Evolutionary conservation across 64 coral and sea anemone species (phyloP).

Genomic region (Montipora cactus): DNA sequence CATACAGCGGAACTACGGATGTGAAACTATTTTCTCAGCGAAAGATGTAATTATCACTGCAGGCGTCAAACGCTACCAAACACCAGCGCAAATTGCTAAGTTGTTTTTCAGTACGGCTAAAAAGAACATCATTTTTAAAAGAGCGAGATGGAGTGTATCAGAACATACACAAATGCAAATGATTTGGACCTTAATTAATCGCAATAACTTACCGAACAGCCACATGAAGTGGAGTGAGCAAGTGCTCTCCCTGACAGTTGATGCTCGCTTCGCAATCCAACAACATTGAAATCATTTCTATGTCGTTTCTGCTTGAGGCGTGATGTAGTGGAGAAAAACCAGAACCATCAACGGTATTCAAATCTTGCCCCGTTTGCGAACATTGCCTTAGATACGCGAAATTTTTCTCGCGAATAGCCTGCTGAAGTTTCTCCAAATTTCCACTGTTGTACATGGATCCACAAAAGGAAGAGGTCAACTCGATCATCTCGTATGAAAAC

Average conservation of each 20-base stretch:
- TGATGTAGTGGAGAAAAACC: conserved; percentile 18
- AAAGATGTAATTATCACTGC: no score
- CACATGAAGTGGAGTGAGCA: conserved; percentile 10
- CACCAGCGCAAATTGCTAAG: no score
- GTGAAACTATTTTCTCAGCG: no score
- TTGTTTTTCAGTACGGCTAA: no score
- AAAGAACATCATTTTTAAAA: no score
- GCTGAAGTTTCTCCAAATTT: neutral
- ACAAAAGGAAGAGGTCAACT: neutral
- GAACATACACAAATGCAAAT: no score
- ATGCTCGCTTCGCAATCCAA: neutral
- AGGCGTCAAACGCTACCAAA: no score
- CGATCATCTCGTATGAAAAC: neutral
- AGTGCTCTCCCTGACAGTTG: neutral
- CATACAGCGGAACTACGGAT: no score
- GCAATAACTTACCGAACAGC: conserved; percentile 29
- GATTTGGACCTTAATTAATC: no score
- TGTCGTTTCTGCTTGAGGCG: neutral
- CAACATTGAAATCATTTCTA: neutral
- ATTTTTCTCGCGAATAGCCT: conserved; percentile 25
- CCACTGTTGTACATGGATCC: neutral
- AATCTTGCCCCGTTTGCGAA: conserved; percentile 10
- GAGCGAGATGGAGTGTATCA: no score
- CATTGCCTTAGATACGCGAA: neutral
- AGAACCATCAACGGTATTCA: neutral